A percentile compares a stretch with the other conserved stretches of the same genome.
Conservation (phyloP, 2,888 invertebrate genomes). For the Drosophila siamana region DNA sequence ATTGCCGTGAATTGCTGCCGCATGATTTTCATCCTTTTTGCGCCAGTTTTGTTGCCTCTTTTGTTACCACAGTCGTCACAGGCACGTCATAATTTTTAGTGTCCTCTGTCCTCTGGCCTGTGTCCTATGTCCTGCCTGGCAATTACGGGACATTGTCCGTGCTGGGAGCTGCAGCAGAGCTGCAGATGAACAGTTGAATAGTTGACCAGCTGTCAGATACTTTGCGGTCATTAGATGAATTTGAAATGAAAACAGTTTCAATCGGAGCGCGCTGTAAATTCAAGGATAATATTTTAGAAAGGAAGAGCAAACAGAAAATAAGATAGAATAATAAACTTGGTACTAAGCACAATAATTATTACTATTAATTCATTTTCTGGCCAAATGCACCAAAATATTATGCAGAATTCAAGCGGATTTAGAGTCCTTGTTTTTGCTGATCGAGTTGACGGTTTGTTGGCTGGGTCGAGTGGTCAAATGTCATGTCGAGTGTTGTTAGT, state of each 20-base stretch:
- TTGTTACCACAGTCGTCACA: slow-evolving; percentile 57
- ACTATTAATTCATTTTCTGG: too few species aligned
- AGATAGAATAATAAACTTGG: not conserved
- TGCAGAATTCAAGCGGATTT: slow-evolving; percentile 16
- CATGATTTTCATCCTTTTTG: slow-evolving; percentile 76
- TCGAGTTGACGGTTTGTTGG: slow-evolving; percentile 38
- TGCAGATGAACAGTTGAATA: slow-evolving; percentile 65
- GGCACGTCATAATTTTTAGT: slow-evolving; percentile 64
- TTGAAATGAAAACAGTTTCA: slow-evolving; percentile 23
- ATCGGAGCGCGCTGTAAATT: not conserved
- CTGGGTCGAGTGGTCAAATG: slow-evolving; percentile 12
- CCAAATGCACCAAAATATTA: not conserved
- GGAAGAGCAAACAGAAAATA: too few species aligned
- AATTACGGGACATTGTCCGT: slow-evolving; percentile 54
- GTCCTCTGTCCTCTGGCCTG: not conserved
- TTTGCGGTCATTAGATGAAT: slow-evolving; percentile 45
- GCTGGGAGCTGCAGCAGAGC: slow-evolving; percentile 21
- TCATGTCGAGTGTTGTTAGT: slow-evolving; percentile 11
- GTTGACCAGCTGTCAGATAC: slow-evolving; percentile 44
- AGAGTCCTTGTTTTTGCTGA: slow-evolving; percentile 17
- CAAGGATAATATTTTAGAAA: not conserved
- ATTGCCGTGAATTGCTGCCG: slow-evolving; percentile 79
- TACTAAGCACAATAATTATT: not conserved
- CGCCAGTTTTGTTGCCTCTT: slow-evolving; percentile 30
- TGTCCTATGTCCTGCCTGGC: slow-evolving; percentile 24